Evolutionary conservation across 2,888 invertebrate genomes (phyloP).

Genomic region (Seira sanloemensis): DNA sequence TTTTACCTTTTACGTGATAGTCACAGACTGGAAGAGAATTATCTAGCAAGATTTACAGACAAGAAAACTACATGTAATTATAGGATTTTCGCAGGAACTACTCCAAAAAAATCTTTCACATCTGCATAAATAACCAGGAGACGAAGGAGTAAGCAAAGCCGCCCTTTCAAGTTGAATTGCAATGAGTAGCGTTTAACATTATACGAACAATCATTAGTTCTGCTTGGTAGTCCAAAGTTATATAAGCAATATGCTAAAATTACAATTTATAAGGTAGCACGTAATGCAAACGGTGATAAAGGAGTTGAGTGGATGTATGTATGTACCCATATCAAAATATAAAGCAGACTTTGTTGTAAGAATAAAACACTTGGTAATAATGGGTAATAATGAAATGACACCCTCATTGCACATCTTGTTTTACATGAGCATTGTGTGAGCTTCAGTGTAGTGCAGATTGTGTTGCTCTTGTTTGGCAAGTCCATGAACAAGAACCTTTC

Average conservation of each 20-base stretch:
- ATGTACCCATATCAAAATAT: neutral
- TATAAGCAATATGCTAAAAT: neutral
- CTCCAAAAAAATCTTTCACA: constrained; percentile 5
- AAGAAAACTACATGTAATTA: constrained; percentile 43
- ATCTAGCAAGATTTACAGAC: too few relatives aligned
- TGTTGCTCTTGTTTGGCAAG: constrained; percentile 29
- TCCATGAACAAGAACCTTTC: constrained; percentile 54
- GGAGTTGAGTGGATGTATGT: neutral
- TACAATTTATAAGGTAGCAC: constrained; percentile 3
- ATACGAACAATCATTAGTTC: constrained; percentile 52
- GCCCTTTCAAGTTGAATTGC: too few relatives aligned
- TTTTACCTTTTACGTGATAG: too few relatives aligned
- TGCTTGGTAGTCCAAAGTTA: constrained; percentile 49
- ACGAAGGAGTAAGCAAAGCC: too few relatives aligned
- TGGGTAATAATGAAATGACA: neutral
- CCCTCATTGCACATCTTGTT: neutral
- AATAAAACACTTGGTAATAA: neutral
- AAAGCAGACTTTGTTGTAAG: neutral
- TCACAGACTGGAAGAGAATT: too few relatives aligned
- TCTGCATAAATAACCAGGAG: too few relatives aligned
- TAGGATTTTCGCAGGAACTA: constrained; percentile 50
- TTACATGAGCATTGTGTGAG: neutral
- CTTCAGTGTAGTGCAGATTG: neutral
- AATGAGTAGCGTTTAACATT: constrained; percentile 28
- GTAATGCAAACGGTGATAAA: neutral